Conservation (phyloP, 2,113 vertebrate species). For the Poicephalus gulielmi region DNA sequence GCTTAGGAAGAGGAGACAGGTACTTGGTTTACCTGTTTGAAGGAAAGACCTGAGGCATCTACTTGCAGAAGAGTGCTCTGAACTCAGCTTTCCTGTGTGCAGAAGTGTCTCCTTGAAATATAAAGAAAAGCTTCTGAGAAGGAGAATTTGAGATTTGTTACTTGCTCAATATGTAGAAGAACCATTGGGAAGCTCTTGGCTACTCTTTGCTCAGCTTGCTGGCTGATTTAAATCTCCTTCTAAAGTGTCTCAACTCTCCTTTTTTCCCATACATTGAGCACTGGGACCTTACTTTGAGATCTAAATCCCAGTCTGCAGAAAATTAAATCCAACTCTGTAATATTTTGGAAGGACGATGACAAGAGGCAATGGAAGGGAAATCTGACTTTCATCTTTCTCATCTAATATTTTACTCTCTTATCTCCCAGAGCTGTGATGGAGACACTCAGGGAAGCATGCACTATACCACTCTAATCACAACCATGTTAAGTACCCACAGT, state of each 20-base stretch:
- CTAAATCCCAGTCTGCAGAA: background rate
- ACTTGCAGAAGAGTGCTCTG: background rate
- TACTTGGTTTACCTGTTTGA: background rate
- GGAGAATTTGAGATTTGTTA: background rate
- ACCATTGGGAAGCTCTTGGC: background rate
- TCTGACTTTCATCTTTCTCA: background rate
- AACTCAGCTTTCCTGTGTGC: background rate
- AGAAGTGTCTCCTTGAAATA: background rate
- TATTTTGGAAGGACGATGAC: background rate
- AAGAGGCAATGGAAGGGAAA: background rate
- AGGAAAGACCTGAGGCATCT: background rate
- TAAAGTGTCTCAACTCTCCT: background rate
- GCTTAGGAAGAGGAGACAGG: background rate
- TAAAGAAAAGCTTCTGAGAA: background rate
- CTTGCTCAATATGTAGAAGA: background rate
- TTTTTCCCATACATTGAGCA: background rate
- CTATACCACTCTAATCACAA: background rate
- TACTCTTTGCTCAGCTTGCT: background rate
- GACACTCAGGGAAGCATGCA: background rate
- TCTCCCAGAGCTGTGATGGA: background rate
- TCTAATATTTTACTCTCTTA: background rate
- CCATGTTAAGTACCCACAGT: rapidly evolving
- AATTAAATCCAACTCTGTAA: background rate
- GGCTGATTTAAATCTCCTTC: background rate
- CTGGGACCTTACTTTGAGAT: background rate